phyloP scores from a whole-genome alignment of 2,113 vertebrate genomes.

The Microcebus tavaratra region DNA sequence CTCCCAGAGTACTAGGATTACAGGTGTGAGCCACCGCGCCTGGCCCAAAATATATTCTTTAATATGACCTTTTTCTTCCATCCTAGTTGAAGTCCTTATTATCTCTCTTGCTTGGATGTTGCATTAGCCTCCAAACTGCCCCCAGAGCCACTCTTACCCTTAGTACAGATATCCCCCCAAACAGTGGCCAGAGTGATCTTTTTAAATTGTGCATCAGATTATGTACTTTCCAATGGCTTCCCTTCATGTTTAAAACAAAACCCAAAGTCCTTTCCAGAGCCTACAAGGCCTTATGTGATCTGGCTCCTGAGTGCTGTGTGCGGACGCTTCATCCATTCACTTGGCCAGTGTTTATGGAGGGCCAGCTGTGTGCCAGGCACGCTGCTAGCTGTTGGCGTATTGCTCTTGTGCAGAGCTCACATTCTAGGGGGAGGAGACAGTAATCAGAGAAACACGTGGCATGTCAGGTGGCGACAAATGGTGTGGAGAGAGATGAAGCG shows the following conservation, averaged over 20 bases:
- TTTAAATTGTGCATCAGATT: background rate
- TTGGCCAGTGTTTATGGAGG: background rate
- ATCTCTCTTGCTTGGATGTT: background rate
- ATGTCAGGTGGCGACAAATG: background rate
- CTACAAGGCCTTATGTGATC: background rate
- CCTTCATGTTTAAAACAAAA: background rate
- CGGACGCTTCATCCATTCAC: background rate
- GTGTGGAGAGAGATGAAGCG: background rate
- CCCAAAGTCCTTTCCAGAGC: background rate
- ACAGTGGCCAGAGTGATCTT: background rate
- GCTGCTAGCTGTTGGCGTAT: background rate
- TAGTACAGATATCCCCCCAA: background rate
- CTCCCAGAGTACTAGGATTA: too few relatives aligned
- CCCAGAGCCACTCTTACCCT: background rate
- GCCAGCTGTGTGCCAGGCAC: background rate
- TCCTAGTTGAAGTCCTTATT: background rate
- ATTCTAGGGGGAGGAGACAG: background rate
- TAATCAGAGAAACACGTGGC: background rate
- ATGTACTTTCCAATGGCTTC: background rate
- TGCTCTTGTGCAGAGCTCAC: background rate
- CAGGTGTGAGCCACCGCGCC: too few relatives aligned
- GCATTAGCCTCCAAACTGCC: background rate
- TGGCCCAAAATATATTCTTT: background rate
- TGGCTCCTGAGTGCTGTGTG: background rate
- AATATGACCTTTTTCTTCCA: background rate